These are phyloP conservation scores for Acanthopleura granulata DNA, from an alignment of 2,888 invertebrate genomes.

Conservation along the genomic window DNA sequence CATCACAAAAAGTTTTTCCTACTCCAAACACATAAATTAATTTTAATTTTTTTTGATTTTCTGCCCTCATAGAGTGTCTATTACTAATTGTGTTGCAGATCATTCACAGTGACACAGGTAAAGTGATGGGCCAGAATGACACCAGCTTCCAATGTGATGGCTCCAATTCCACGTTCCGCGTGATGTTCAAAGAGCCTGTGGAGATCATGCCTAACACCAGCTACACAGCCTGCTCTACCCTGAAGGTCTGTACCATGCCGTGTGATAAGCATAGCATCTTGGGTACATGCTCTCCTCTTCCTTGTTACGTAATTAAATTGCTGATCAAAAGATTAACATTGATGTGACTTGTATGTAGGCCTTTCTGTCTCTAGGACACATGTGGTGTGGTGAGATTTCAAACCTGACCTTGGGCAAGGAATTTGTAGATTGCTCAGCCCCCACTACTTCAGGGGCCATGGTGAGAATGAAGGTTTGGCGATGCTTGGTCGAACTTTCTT, in stretches of 20 bases:
- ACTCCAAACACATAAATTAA: neutral
- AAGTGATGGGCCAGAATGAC: constrained; percentile 81
- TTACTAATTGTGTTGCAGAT: constrained; percentile 71
- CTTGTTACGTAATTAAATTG: neutral
- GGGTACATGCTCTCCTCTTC: neutral
- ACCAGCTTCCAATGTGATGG: constrained; percentile 86
- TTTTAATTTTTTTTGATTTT: neutral
- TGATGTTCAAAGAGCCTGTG: constrained; percentile 87
- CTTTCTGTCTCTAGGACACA: no score
- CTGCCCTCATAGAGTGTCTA: neutral
- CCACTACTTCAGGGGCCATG: no score
- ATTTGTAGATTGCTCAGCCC: no score
- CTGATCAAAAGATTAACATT: no score
- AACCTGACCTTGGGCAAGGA: no score
- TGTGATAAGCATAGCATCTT: no score
- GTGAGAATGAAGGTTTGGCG: no score
- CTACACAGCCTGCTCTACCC: constrained; percentile 84
- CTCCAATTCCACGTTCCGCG: constrained; percentile 81
- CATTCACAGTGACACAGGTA: constrained; percentile 81
- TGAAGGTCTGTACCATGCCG: constrained; percentile 75
- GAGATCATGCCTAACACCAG: constrained; percentile 84
- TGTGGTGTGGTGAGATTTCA: no score
- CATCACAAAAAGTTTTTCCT: neutral
- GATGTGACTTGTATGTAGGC: no score
- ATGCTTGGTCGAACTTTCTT: no score